Conservation (phyloP, 2,888 invertebrate genomes). For the Colostygia pectinataria region DNA sequence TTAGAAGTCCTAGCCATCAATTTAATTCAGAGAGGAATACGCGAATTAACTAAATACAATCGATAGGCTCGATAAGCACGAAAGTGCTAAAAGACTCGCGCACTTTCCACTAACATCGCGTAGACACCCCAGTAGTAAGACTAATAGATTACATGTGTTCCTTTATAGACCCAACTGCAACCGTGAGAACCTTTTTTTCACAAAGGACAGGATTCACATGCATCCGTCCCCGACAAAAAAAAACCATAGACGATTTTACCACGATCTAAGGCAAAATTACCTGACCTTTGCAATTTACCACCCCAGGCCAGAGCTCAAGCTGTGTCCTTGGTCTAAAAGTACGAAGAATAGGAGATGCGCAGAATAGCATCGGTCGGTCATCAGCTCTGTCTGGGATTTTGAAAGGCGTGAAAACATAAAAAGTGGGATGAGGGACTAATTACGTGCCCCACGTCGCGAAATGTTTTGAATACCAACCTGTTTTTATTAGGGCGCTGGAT, state of each 20-base stretch:
- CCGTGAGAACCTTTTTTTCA: constrained; percentile 71
- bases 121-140: constrained; percentile 45
- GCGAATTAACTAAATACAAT: constrained; percentile 8
- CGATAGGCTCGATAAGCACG: constrained; percentile 11
- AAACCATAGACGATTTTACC: constrained; percentile 42
- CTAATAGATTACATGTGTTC: constrained; percentile 58
- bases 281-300: constrained; percentile 58
- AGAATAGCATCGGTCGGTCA: constrained; percentile 58
- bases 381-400: constrained; percentile 58
- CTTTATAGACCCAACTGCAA: constrained; percentile 51
- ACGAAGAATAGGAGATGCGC: constrained; percentile 53
- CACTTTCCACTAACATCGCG: constrained; percentile 35
- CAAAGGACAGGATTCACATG: constrained; percentile 53
- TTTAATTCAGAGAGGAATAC: background rate
- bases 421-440: constrained; percentile 64
- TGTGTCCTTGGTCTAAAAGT: constrained; percentile 26
- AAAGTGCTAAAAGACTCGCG: constrained; percentile 11
- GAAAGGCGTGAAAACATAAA: constrained; percentile 57
- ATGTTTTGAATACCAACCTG: constrained; percentile 51
- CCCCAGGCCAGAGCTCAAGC: constrained; percentile 26
- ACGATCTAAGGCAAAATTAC: constrained; percentile 56
- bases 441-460: constrained; percentile 60
- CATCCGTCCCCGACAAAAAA: constrained; percentile 57
- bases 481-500: constrained; percentile 36
- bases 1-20: constrained; percentile 3